These are phyloP conservation scores for Alexandromys fortis DNA, from an alignment of 2,113 vertebrate genomes.

Conservation along the genomic window DNA sequence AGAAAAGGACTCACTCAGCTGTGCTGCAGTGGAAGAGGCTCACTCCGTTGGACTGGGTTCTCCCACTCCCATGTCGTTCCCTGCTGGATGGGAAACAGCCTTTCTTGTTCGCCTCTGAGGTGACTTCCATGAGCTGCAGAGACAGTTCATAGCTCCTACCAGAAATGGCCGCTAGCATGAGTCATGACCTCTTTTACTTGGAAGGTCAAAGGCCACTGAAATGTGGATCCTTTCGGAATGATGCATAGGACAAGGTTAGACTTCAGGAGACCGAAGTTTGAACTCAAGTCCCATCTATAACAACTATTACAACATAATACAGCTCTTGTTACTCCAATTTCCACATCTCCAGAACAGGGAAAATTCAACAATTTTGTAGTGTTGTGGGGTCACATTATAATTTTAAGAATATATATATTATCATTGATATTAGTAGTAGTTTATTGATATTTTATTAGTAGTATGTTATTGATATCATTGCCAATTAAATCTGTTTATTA, in stretches of 20 bases:
- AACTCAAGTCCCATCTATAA: background rate
- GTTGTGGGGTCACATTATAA: background rate
- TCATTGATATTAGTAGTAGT: background rate
- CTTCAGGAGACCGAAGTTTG: background rate
- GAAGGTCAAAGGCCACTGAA: background rate
- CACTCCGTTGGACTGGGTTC: too few relatives aligned
- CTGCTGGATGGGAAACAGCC: background rate
- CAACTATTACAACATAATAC: background rate
- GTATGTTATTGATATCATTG: background rate
- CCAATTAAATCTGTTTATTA: background rate
- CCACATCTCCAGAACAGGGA: background rate
- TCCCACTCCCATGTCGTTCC: background rate
- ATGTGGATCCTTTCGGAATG: background rate
- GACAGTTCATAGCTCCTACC: background rate
- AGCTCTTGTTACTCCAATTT: background rate
- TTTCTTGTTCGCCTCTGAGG: rapidly evolving
- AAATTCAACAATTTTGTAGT: background rate
- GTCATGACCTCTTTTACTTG: background rate
- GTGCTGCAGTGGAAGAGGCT: background rate
- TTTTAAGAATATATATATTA: background rate
- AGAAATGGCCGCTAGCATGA: background rate
- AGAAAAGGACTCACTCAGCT: background rate
- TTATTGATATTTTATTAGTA: too few relatives aligned
- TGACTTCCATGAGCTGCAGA: background rate
- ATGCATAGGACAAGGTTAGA: background rate